Evolutionary conservation across 2,113 vertebrate genomes (phyloP).

Genomic region (Myodes glareolus): DNA sequence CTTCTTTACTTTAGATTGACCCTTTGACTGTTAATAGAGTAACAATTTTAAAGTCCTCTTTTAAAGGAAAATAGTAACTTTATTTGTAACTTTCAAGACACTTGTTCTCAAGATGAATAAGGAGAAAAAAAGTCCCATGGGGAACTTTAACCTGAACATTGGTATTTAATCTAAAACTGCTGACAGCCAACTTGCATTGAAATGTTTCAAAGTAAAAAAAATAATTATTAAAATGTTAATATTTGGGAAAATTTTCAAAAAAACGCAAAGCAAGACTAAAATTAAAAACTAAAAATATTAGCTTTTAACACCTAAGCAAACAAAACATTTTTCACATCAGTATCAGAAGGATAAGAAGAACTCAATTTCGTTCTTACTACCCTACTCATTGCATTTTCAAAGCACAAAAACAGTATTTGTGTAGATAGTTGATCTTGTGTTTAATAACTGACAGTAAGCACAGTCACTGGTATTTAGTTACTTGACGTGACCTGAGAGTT

Average conservation of each 20-base stretch:
- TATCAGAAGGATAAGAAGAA: conserved; percentile 2
- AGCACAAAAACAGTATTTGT: conserved; percentile 54
- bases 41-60: not conserved
- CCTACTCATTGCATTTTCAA: conserved; percentile 42
- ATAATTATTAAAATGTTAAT: conserved; percentile 10
- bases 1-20: not conserved
- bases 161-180: not conserved
- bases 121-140: not conserved
- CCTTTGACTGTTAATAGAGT: not conserved
- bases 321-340: conserved; percentile 53
- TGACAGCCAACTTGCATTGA: not conserved
- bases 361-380: conserved; percentile 41
- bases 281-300: conserved; percentile 24
- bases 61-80: not conserved
- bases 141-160: not conserved
- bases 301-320: conserved; percentile 13
- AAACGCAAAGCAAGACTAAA: conserved; percentile 35
- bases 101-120: not conserved
- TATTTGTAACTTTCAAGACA: not conserved
- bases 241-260: not conserved
- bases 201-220: conserved; percentile 16
- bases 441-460: conserved; percentile 16
- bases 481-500: conserved; percentile 43
- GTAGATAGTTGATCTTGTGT: conserved; percentile 46
- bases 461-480: not conserved